A percentile compares a stretch with the other conserved stretches of the same genome.
These are phyloP conservation scores for Zootermopsis nevadensis DNA, from an alignment of 2,888 invertebrate genomes.

Conservation along the genomic window DNA sequence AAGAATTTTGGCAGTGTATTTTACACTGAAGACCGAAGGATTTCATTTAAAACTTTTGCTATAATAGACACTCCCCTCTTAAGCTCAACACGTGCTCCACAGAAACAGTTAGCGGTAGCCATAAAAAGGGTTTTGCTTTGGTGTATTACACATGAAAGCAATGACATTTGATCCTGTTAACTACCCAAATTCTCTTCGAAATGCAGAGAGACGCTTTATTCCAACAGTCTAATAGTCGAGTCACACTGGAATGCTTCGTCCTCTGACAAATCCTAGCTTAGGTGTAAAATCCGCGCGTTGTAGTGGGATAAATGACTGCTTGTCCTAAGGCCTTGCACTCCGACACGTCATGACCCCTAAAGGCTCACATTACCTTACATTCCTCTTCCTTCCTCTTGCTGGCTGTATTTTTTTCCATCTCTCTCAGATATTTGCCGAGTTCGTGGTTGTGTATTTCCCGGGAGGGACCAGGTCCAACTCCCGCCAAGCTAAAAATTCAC, in stretches of 20 bases:
- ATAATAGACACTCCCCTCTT: too few species aligned
- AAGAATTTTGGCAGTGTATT: too few species aligned
- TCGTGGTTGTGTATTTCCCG: conserved; percentile 37
- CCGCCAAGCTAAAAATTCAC: conserved; percentile 5
- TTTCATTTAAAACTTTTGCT: too few species aligned
- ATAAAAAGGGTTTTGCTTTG: too few species aligned
- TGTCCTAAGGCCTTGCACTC: background rate
- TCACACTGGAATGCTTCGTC: background rate
- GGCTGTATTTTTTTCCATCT: conserved; percentile 22
- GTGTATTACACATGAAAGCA: too few species aligned
- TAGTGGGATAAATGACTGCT: conserved; percentile 11
- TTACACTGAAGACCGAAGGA: too few species aligned
- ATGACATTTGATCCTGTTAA: too few species aligned
- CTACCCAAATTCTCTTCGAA: too few species aligned
- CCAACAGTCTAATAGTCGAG: background rate
- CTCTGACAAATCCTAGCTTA: conserved; percentile 19
- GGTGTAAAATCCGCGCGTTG: background rate
- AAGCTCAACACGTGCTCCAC: too few species aligned
- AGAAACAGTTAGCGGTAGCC: too few species aligned
- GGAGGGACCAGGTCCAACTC: conserved; percentile 10
- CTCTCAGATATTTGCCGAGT: conserved; percentile 22
- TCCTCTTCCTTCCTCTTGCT: background rate
- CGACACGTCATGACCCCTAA: background rate
- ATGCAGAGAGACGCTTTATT: too few species aligned
- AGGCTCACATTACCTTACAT: background rate